A percentile compares a stretch with the other conserved stretches of the same genome.
phyloP scores from a whole-genome alignment of 1,140 invertebrate genomes.

The Papilio xuthus region DNA sequence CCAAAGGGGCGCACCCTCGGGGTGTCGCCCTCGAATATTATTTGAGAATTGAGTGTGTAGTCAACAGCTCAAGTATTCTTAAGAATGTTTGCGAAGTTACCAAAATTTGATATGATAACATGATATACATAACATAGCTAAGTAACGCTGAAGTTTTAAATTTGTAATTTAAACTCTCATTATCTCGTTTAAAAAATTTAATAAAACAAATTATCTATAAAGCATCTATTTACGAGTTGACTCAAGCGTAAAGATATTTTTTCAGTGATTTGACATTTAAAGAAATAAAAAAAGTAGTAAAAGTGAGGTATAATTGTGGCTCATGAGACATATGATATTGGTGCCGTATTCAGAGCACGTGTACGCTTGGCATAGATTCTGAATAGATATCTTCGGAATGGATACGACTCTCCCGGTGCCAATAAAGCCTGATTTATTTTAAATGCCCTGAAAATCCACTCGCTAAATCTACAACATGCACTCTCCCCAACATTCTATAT shows the following conservation, averaged over 20 bases:
- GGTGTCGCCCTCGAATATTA: constrained; percentile 5
- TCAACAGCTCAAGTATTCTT: background rate
- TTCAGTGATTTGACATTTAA: background rate
- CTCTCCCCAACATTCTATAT: background rate
- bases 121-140: background rate
- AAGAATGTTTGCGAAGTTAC: background rate
- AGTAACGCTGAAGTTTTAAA: background rate
- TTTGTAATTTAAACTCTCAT: background rate
- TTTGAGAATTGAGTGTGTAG: background rate
- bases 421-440: constrained; percentile 77
- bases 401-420: constrained; percentile 73
- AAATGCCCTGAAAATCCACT: constrained; percentile 58
- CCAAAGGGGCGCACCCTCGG: constrained; percentile 4
- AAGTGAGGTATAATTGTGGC: constrained; percentile 6
- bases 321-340: constrained; percentile 1
- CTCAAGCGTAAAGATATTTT: background rate
- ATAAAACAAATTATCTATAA: too few species aligned
- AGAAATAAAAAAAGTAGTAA: background rate
- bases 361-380: constrained; percentile 69
- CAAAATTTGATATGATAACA: background rate
- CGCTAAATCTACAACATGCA: constrained; percentile 38
- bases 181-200: too few species aligned
- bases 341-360: constrained; percentile 66
- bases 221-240: too few species aligned
- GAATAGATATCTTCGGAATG: constrained; percentile 76